phyloP scores from a whole-genome alignment of 1,140 invertebrate genomes.

The Monochamus saltuarius region DNA sequence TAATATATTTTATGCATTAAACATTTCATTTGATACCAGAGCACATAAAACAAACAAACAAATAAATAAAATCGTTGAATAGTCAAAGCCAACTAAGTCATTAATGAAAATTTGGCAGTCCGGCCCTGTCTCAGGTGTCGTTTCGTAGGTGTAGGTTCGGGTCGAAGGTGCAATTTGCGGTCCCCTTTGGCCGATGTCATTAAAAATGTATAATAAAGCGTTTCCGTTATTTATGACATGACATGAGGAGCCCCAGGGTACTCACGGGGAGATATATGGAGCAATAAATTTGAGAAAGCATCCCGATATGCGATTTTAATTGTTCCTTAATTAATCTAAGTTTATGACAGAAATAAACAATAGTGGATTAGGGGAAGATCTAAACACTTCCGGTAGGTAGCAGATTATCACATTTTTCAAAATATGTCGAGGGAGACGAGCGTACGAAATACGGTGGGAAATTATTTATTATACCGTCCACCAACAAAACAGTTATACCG shows the following conservation, averaged over 20 bases:
- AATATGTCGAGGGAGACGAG: background rate
- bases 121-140: slow-evolving; percentile 11
- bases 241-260: slow-evolving; percentile 25
- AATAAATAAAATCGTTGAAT: too few species aligned
- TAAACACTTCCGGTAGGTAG: too few species aligned
- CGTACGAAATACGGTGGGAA: background rate
- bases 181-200: slow-evolving; percentile 35
- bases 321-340: slow-evolving; percentile 33
- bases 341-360: slow-evolving; percentile 28
- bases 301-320: slow-evolving; percentile 41
- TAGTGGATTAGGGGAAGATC: too few species aligned
- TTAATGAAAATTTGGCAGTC: slow-evolving; percentile 1
- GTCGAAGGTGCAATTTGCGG: slow-evolving; percentile 37
- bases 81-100: background rate
- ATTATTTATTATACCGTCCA: too few species aligned
- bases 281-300: slow-evolving; percentile 32
- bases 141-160: slow-evolving; percentile 25
- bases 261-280: slow-evolving; percentile 29
- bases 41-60: background rate
- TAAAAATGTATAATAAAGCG: slow-evolving; percentile 34
- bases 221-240: slow-evolving; percentile 38
- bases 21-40: too few species aligned
- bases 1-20: too few species aligned
- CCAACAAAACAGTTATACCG: too few species aligned
- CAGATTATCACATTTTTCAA: too few species aligned